Evolutionary conservation across 2,113 vertebrate species (phyloP).

Genomic region (Pachypanchax playfairii): DNA sequence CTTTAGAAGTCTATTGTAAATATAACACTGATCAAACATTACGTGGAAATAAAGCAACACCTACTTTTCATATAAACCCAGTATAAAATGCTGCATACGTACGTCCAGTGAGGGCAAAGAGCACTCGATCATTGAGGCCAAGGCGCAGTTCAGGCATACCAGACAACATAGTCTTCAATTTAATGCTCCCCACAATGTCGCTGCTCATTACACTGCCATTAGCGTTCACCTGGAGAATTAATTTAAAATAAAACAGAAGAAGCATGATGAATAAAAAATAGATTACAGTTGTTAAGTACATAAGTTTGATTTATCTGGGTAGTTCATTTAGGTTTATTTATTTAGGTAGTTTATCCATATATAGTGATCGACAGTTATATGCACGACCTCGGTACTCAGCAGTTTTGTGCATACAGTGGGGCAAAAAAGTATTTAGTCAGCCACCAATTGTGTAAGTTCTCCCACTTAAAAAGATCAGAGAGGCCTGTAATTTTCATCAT

Average conservation of each 20-base stretch:
- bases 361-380: no score
- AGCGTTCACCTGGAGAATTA: conserved; percentile 83
- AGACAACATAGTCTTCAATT: conserved; percentile 90
- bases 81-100: conserved; percentile 42
- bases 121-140: conserved; percentile 89
- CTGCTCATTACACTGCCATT: conserved; percentile 90
- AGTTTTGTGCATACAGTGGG: no score
- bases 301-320: not conserved
- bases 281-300: no score
- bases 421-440: no score
- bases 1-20: no score
- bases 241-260: no score
- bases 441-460: no score
- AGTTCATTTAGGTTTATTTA: no score
- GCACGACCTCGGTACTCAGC: no score
- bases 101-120: conserved; percentile 91
- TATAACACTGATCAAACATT: no score
- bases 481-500: no score
- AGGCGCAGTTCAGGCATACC: conserved; percentile 93
- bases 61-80: not conserved
- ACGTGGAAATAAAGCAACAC: not conserved
- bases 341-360: not conserved
- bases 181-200: conserved; percentile 91
- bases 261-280: not conserved
- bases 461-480: no score